Percentiles rank a stretch among this genome's conserved stretches.
These are phyloP conservation scores for Atherinosoma microstoma DNA, from an alignment of 2,797 vertebrate species.

Conservation along the genomic window DNA sequence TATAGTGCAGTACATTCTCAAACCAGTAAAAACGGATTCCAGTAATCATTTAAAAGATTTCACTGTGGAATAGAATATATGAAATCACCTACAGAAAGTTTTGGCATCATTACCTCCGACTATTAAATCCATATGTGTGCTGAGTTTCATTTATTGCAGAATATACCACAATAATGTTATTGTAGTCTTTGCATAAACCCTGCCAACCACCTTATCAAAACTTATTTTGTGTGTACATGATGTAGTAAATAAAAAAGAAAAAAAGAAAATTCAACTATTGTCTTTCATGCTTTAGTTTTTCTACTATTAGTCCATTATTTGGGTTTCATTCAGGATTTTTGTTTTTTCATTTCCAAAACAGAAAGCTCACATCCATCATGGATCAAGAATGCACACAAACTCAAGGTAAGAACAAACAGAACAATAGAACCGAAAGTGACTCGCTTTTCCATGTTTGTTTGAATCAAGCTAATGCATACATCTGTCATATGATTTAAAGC, in stretches of 20 bases:
- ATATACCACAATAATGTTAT: neutral
- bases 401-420: conserved; percentile 55
- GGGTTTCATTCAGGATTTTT: neutral
- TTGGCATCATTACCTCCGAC: neutral
- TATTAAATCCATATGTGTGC: neutral
- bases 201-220: neutral
- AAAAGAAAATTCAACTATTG: neutral
- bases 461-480: conserved; percentile 23
- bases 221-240: neutral
- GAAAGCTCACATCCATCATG: conserved; percentile 60
- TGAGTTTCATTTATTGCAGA: neutral
- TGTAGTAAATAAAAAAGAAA: neutral
- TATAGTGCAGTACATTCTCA: conserved; percentile 1
- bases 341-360: conserved; percentile 42
- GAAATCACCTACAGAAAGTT: neutral
- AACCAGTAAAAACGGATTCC: conserved; percentile 1
- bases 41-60: conserved; percentile 7
- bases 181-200: neutral
- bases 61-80: neutral
- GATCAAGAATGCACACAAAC: conserved; percentile 58
- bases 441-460: neutral
- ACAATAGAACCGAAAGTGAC: neutral
- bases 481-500: conserved; percentile 46
- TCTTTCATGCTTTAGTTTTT: neutral
- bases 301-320: neutral